Evolutionary conservation across 2,113 vertebrate species (phyloP).

Genomic region (Propithecus coquereli): DNA sequence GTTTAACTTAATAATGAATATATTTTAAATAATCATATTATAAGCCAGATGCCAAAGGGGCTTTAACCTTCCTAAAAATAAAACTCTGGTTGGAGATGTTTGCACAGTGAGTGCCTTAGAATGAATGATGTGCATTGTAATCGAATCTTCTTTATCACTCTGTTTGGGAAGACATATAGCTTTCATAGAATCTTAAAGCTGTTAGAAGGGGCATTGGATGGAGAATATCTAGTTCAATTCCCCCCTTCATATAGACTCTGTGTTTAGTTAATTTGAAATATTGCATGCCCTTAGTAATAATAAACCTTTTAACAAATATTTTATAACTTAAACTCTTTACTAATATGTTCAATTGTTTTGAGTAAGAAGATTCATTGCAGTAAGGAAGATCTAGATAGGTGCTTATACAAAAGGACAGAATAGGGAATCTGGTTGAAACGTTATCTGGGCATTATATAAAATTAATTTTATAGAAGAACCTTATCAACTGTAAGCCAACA

Average conservation of each 20-base stretch:
- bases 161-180: background rate
- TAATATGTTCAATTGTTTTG: background rate
- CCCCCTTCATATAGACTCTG: background rate
- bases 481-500: background rate
- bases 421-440: constrained; percentile 7
- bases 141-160: background rate
- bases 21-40: constrained; percentile 43
- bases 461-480: background rate
- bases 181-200: background rate
- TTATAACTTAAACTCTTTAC: background rate
- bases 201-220: background rate
- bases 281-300: background rate
- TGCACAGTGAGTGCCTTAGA: background rate
- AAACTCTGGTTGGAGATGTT: background rate
- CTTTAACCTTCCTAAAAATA: background rate
- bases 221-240: background rate
- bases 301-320: constrained; percentile 23
- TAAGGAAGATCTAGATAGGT: background rate
- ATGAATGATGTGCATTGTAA: background rate
- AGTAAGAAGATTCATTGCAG: background rate
- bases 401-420: background rate
- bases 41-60: background rate
- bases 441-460: background rate
- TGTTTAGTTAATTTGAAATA: constrained; percentile 13
- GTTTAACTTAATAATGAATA: constrained; percentile 14